Percentiles rank a stretch among this genome's conserved stretches.
Evolutionary conservation across 1,140 invertebrate genomes (phyloP).

Genomic region (Zaprionus capensis): DNA sequence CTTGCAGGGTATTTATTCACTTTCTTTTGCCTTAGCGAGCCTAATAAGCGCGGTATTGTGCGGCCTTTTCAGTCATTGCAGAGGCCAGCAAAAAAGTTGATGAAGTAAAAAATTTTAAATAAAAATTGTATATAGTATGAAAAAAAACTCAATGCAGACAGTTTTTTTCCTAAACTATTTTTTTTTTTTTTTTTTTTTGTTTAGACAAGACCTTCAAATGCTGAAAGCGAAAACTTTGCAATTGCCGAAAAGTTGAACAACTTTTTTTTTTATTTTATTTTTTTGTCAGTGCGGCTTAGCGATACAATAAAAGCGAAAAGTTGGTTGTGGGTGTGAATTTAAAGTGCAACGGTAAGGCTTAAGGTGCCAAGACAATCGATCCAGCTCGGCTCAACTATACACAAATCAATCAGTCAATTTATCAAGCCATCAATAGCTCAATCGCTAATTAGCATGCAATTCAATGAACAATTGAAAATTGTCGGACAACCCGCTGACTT

Average conservation of each 20-base stretch:
- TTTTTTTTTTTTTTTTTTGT: conserved; percentile 40
- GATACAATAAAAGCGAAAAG: not conserved
- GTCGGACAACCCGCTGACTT: conserved; percentile 54
- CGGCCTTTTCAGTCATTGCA: conserved; percentile 60
- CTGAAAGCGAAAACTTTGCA: conserved; percentile 61
- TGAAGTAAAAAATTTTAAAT: conserved; percentile 26
- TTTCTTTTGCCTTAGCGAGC: conserved; percentile 50
- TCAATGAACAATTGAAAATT: conserved; percentile 70
- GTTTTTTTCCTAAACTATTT: conserved; percentile 48
- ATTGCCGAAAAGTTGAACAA: not conserved
- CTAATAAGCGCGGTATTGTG: conserved; percentile 56
- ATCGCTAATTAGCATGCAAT: conserved; percentile 76
- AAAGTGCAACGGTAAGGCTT: conserved; percentile 53
- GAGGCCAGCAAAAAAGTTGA: conserved; percentile 54
- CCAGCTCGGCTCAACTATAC: conserved; percentile 23
- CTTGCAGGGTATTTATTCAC: conserved; percentile 46
- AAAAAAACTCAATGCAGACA: conserved; percentile 46
- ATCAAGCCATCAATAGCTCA: conserved; percentile 55
- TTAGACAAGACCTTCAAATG: conserved; percentile 65
- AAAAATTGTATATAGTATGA: conserved; percentile 42
- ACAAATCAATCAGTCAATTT: conserved; percentile 47
- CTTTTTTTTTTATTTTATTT: not conserved
- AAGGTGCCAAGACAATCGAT: conserved; percentile 36
- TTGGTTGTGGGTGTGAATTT: conserved; percentile 60
- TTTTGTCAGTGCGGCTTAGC: no score